Evolutionary conservation across 2,797 vertebrate species (phyloP).

Genomic region (Iguana delicatissima): DNA sequence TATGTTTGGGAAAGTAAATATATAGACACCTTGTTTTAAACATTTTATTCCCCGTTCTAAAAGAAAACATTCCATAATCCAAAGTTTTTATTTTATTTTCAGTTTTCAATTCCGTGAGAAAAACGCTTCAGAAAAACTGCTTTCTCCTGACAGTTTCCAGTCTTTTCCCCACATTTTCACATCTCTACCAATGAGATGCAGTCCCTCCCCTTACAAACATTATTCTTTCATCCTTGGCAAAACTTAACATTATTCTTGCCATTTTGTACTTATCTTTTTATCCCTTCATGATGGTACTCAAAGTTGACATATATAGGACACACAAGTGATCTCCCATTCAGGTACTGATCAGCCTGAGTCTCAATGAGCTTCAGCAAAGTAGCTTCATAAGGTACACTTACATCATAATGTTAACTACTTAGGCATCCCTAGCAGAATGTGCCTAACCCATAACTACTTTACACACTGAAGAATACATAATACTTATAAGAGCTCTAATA

Average conservation of each 20-base stretch:
- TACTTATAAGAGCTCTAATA: not conserved
- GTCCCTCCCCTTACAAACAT: not conserved
- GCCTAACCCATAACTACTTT: not conserved
- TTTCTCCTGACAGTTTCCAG: too few species aligned
- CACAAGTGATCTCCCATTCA: too few species aligned
- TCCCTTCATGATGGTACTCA: not conserved
- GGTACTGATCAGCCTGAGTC: not conserved
- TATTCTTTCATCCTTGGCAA: not conserved
- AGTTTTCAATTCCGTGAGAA: too few species aligned
- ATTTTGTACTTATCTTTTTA: not conserved
- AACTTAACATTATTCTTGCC: not conserved
- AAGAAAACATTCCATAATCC: too few species aligned
- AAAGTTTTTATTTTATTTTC: too few species aligned
- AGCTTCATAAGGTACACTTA: not conserved
- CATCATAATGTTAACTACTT: not conserved
- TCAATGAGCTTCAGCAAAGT: not conserved
- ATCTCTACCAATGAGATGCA: not conserved
- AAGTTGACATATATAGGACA: not conserved
- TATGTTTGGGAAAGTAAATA: too few species aligned
- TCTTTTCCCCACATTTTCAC: too few species aligned
- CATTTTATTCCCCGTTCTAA: too few species aligned
- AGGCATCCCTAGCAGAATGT: not conserved
- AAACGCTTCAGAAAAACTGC: too few species aligned
- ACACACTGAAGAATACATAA: not conserved
- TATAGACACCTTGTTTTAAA: too few species aligned